Percentiles rank a stretch among this genome's conserved stretches.
Evolutionary conservation across 2,797 vertebrate species (phyloP).

Genomic region (Acanthiza pusilla): DNA sequence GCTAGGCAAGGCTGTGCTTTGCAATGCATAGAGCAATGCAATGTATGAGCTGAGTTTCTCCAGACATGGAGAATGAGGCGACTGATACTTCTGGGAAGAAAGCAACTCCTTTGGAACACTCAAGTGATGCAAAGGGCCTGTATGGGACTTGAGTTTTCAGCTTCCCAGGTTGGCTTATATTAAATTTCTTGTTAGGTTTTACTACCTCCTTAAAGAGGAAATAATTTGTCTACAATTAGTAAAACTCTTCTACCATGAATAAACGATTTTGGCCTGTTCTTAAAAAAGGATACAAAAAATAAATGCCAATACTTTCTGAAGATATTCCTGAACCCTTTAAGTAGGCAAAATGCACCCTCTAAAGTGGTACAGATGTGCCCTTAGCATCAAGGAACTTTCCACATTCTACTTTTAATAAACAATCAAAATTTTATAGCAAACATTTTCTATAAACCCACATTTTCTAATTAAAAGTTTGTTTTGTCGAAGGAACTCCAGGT

Average conservation of each 20-base stretch:
- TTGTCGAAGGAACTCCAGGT: constrained; percentile 58
- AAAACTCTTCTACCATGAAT: not conserved
- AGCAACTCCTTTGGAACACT: not conserved
- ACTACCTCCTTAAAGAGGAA: not conserved
- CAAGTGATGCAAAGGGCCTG: not conserved
- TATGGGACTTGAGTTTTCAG: not conserved
- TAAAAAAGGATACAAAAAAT: not conserved
- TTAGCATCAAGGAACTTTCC: not conserved
- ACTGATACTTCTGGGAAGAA: not conserved
- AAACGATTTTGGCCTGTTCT: not conserved
- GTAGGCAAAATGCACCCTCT: not conserved
- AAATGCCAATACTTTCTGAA: not conserved
- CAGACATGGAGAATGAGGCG: rapidly evolving
- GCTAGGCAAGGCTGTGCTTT: not conserved
- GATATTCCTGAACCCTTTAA: not conserved
- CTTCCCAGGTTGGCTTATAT: not conserved
- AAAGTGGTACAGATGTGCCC: not conserved
- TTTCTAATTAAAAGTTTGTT: constrained; percentile 69
- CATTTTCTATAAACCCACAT: constrained; percentile 38
- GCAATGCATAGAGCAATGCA: not conserved
- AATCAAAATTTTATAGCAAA: constrained; percentile 32
- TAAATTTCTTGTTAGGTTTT: not conserved
- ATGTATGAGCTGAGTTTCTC: not conserved
- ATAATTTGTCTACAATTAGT: not conserved
- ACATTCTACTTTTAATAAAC: constrained; percentile 37